phyloP scores from a whole-genome alignment of 2,888 invertebrate species.

The Lamellibrachia columna region DNA sequence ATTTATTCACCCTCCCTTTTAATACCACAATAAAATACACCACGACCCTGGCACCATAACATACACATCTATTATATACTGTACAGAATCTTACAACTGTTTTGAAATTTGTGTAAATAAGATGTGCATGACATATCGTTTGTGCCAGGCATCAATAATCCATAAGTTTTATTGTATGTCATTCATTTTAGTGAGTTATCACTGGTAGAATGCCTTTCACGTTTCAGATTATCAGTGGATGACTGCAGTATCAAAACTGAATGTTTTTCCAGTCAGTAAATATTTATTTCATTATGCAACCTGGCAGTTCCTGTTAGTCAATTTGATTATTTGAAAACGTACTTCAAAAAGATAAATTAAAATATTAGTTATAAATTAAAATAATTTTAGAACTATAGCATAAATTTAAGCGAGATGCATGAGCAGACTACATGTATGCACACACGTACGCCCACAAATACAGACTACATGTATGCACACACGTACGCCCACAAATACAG shows the following conservation, averaged over 20 bases:
- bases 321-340: neutral
- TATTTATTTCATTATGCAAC: neutral
- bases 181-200: too few species aligned
- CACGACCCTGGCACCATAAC: too few species aligned
- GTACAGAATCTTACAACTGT: too few species aligned
- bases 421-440: neutral
- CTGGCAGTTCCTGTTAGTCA: neutral
- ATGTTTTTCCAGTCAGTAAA: neutral
- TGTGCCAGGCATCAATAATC: too few species aligned
- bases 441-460: neutral
- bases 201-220: neutral
- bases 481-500: constrained; percentile 26
- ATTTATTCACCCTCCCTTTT: neutral
- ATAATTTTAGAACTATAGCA: neutral
- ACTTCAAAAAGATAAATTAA: neutral
- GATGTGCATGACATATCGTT: too few species aligned
- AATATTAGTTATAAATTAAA: neutral
- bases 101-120: too few species aligned
- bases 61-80: too few species aligned
- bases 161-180: too few species aligned
- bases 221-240: neutral
- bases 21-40: neutral
- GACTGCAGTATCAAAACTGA: neutral
- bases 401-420: neutral
- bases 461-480: constrained; percentile 27